Evolutionary conservation across 2,113 vertebrate species (phyloP).

Genomic region (Amblyornis subalaris): DNA sequence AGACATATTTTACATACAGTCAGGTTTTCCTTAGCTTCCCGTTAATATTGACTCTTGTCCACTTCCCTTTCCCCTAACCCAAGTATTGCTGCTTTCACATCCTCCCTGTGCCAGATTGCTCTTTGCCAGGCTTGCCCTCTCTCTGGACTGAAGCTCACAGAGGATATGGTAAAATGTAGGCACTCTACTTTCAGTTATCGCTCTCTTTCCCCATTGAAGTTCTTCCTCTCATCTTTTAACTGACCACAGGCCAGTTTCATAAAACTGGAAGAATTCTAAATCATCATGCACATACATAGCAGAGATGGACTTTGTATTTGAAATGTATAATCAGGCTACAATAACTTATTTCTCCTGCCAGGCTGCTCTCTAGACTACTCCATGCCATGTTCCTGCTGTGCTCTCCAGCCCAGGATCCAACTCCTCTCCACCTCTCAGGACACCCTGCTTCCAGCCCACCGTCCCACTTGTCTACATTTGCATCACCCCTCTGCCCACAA

Average conservation of each 20-base stretch:
- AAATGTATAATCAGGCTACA: not conserved
- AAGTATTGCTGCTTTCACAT: not conserved
- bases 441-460: not conserved
- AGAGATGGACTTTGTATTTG: not conserved
- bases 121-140: not conserved
- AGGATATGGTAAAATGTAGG: accelerated
- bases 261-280: not conserved
- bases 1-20: not conserved
- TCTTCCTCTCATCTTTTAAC: not conserved
- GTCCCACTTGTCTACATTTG: not conserved
- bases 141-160: not conserved
- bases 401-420: not conserved
- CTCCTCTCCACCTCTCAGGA: not conserved
- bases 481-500: not conserved
- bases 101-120: not conserved
- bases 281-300: accelerated
- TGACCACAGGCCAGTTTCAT: not conserved
- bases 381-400: not conserved
- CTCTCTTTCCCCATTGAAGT: not conserved
- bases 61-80: not conserved
- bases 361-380: not conserved
- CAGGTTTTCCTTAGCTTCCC: not conserved
- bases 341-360: not conserved
- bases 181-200: not conserved
- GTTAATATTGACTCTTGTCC: not conserved